These are phyloP conservation scores for Phalacrocorax brasilianus DNA, from an alignment of 2,113 vertebrate genomes.

Conservation along the genomic window DNA sequence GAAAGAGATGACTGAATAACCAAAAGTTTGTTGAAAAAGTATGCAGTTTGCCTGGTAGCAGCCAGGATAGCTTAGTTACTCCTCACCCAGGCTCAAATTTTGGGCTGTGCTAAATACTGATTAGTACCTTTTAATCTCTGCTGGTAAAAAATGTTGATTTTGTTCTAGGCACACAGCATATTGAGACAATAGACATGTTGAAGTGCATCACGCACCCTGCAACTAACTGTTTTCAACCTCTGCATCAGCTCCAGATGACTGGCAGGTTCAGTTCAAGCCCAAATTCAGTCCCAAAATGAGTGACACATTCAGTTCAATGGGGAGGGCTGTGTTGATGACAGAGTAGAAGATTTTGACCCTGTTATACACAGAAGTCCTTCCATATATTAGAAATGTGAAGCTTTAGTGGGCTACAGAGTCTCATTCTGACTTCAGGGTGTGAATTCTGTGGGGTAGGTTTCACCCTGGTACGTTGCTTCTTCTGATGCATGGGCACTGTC, in stretches of 20 bases:
- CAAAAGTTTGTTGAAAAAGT: neutral
- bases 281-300: neutral
- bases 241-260: neutral
- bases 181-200: neutral
- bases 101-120: neutral
- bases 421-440: neutral
- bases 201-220: neutral
- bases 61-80: neutral
- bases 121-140: neutral
- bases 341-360: neutral
- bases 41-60: neutral
- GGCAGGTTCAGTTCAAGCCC: neutral
- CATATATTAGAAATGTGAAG: neutral
- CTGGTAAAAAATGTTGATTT: neutral
- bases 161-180: neutral
- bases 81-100: neutral
- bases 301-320: neutral
- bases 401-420: neutral
- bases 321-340: neutral
- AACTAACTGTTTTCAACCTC: neutral
- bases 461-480: neutral
- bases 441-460: neutral
- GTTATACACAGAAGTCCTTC: neutral
- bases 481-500: neutral
- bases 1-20: neutral